These are phyloP conservation scores for Salarias fasciatus DNA, from an alignment of 2,797 vertebrate genomes.

Conservation along the genomic window DNA sequence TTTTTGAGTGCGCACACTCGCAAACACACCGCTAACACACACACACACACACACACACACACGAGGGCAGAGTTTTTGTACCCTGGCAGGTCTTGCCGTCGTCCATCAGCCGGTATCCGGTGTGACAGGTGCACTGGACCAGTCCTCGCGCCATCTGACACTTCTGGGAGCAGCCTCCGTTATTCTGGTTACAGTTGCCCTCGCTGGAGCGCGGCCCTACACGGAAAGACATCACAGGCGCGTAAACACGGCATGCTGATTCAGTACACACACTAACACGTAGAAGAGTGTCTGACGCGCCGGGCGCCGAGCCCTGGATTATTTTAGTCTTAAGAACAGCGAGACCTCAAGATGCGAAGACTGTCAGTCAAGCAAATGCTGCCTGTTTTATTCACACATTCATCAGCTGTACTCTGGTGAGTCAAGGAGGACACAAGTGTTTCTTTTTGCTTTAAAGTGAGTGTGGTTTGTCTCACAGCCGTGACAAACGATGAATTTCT, in stretches of 20 bases:
- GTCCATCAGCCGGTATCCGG: conserved; percentile 93
- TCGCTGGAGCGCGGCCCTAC: conserved; percentile 93
- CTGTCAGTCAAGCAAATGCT: no score
- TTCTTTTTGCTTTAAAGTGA: no score
- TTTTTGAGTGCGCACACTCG: no score
- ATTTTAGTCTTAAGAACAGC: no score
- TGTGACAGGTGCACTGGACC: conserved; percentile 98
- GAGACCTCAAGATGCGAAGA: no score
- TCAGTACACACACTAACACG: conserved; percentile 35
- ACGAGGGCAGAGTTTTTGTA: conserved; percentile 56
- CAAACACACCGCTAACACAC: no score
- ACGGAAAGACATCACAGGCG: conserved; percentile 34
- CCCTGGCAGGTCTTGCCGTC: conserved; percentile 91
- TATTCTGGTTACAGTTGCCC: conserved; percentile 94
- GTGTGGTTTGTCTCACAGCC: no score
- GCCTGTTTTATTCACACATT: no score
- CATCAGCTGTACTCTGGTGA: no score
- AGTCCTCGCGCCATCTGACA: conserved; percentile 93
- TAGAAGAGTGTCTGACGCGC: conserved; percentile 31
- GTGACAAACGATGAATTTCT: no score
- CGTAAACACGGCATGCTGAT: conserved; percentile 47
- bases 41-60: conserved; percentile 17
- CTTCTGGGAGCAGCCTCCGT: conserved; percentile 97
- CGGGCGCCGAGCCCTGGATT: conserved; percentile 15
- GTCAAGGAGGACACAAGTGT: no score